phyloP scores from a whole-genome alignment of 2,113 vertebrate genomes.

The Daboia siamensis region DNA sequence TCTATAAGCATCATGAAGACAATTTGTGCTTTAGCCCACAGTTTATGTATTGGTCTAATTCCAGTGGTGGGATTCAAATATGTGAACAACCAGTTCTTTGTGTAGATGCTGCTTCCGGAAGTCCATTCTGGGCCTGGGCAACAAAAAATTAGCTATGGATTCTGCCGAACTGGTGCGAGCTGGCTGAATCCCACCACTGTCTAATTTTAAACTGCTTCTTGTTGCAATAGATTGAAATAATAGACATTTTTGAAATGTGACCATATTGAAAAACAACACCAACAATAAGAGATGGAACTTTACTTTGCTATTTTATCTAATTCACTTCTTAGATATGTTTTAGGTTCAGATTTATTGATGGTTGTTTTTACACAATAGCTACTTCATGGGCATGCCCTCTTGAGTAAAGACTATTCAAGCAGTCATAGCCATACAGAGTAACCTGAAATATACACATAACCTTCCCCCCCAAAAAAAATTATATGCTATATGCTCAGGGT shows the following conservation, averaged over 20 bases:
- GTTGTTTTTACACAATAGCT: neutral
- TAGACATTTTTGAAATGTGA: neutral
- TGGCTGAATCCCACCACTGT: neutral
- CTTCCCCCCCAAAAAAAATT: neutral
- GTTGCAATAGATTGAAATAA: neutral
- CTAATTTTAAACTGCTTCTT: constrained; percentile 12
- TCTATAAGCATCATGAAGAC: neutral
- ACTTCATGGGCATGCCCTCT: neutral
- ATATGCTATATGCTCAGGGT: too few relatives aligned
- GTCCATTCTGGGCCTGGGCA: too few relatives aligned
- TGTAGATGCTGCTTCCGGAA: too few relatives aligned
- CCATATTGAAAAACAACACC: neutral
- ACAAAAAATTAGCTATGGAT: too few relatives aligned
- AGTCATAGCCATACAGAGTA: neutral
- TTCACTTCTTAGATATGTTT: neutral
- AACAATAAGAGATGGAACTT: neutral
- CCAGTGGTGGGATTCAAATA: too few relatives aligned
- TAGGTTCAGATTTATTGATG: neutral
- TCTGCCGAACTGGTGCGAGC: too few relatives aligned
- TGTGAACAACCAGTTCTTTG: too few relatives aligned
- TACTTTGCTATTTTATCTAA: neutral
- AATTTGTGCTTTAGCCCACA: constrained; percentile 24
- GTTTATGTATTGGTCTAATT: neutral
- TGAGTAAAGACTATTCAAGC: neutral
- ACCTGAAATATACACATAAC: neutral